phyloP scores from a whole-genome alignment of 2,888 invertebrate species.

The Gari tellinella region DNA sequence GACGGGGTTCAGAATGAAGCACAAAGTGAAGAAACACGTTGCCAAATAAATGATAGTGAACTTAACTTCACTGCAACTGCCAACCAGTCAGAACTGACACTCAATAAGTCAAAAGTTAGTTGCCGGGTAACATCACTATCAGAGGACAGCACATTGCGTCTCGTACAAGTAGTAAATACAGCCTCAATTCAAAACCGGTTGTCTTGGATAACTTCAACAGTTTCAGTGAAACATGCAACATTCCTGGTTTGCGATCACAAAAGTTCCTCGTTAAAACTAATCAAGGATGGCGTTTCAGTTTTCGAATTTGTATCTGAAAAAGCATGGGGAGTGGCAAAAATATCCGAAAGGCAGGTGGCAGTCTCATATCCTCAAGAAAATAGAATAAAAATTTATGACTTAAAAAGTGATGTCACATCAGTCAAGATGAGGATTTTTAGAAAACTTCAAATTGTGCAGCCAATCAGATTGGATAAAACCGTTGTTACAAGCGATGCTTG shows the following conservation, averaged over 20 bases:
- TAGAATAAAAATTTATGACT: conserved; percentile 33
- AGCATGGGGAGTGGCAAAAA: conserved; percentile 38
- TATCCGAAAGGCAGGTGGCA: conserved; percentile 26
- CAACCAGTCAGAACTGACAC: too few species aligned
- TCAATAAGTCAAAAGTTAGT: too few species aligned
- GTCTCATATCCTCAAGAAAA: conserved; percentile 52
- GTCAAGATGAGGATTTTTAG: conserved; percentile 35
- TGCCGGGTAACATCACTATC: too few species aligned
- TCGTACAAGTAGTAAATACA: not conserved
- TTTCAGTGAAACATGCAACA: conserved; percentile 7
- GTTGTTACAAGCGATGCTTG: conserved; percentile 23
- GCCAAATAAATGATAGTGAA: too few species aligned
- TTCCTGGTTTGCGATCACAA: conserved; percentile 32
- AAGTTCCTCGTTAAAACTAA: conserved; percentile 22
- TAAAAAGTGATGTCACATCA: conserved; percentile 22
- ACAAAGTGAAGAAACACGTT: too few species aligned
- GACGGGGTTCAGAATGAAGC: too few species aligned
- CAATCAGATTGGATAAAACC: conserved; percentile 17
- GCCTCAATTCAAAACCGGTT: not conserved
- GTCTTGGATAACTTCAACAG: conserved; percentile 28
- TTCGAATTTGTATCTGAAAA: conserved; percentile 13
- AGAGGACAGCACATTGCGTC: too few species aligned
- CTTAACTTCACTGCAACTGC: too few species aligned
- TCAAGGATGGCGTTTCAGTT: conserved; percentile 20
- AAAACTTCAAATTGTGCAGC: not conserved